Conservation (phyloP, 2,888 invertebrate genomes). For the Cephus spinipes region DNA sequence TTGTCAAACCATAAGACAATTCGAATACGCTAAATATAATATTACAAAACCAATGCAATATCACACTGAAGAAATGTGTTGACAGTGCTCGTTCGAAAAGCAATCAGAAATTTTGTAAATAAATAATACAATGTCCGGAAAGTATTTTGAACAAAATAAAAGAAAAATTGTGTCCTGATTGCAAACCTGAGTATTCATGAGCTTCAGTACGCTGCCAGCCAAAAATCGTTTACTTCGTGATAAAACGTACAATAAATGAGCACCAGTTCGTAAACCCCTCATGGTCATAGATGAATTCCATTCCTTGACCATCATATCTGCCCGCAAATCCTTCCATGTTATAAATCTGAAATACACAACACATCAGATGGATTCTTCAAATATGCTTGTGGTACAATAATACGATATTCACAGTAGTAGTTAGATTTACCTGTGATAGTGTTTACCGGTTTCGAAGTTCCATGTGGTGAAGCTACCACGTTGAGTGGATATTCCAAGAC, state of each 20-base stretch:
- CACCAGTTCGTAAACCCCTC: conserved; percentile 75
- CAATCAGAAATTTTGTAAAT: neutral
- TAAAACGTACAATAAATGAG: conserved; percentile 79
- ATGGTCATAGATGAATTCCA: conserved; percentile 84
- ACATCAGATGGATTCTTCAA: neutral
- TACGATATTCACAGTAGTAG: neutral
- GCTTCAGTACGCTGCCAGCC: conserved; percentile 85
- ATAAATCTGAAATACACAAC: conserved; percentile 70
- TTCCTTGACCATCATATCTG: conserved; percentile 77
- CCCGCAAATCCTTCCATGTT: conserved; percentile 91
- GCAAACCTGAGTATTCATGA: conserved; percentile 86
- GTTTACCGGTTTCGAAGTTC: conserved; percentile 80
- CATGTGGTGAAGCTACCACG: conserved; percentile 87
- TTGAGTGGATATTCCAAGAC: conserved; percentile 87
- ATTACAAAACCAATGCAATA: no score
- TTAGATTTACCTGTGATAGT: conserved; percentile 75
- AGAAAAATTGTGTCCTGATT: conserved; percentile 17
- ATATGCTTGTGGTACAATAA: neutral
- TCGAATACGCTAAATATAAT: no score
- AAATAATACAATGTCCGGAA: conserved; percentile 1
- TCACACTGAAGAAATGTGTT: no score
- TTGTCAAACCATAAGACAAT: neutral
- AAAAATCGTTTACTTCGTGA: conserved; percentile 84
- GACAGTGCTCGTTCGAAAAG: neutral
- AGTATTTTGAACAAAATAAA: conserved; percentile 11